phyloP scores from a whole-genome alignment of 1,140 invertebrate genomes.

The Cyclina sinensis region DNA sequence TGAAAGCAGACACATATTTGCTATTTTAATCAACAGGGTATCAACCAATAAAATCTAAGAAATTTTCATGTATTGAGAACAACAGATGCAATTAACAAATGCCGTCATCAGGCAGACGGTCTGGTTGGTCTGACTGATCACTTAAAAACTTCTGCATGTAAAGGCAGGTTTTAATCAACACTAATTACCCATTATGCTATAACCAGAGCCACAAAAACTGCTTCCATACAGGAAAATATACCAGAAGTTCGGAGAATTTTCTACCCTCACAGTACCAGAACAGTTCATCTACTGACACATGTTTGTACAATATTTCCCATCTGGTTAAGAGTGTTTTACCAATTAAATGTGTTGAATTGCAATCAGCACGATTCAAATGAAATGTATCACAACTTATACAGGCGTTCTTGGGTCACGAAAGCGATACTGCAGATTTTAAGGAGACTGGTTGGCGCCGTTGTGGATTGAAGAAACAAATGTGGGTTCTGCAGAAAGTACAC shows the following conservation, averaged over 20 bases:
- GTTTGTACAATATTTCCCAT: slow-evolving; percentile 65
- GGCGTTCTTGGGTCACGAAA: slow-evolving; percentile 33
- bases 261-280: background rate
- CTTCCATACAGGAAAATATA: slow-evolving; percentile 1
- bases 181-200: slow-evolving; percentile 42
- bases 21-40: background rate
- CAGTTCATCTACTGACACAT: slow-evolving; percentile 50
- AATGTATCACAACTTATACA: slow-evolving; percentile 52
- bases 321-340: slow-evolving; percentile 56
- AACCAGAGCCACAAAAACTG: slow-evolving; percentile 16
- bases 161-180: slow-evolving; percentile 41
- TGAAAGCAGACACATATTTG: slow-evolving; percentile 10
- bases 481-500: slow-evolving; percentile 5
- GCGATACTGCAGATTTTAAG: slow-evolving; percentile 46
- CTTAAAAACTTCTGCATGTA: background rate
- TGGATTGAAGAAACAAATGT: slow-evolving; percentile 58
- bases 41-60: slow-evolving; percentile 23
- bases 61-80: slow-evolving; percentile 34
- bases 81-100: slow-evolving; percentile 25
- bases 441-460: slow-evolving; percentile 47
- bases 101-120: background rate
- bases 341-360: slow-evolving; percentile 65
- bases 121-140: background rate
- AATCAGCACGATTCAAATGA: slow-evolving; percentile 57
- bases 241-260: slow-evolving; percentile 8